These are phyloP conservation scores for Dioctria linearis DNA, from an alignment of 2,888 invertebrate species.

Conservation along the genomic window DNA sequence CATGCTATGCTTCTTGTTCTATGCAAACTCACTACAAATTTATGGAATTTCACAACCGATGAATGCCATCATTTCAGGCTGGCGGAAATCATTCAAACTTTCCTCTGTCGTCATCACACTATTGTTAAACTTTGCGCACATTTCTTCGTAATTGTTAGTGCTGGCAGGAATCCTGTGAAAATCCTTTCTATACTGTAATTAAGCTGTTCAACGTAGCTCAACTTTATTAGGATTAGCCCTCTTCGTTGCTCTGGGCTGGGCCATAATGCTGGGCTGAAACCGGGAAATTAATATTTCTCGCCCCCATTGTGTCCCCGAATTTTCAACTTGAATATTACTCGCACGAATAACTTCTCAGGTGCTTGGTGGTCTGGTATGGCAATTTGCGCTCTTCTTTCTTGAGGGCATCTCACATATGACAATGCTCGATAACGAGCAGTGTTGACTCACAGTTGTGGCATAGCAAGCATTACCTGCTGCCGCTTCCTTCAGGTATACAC, in stretches of 20 bases:
- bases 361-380: not conserved
- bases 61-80: constrained; percentile 7
- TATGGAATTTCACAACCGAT: constrained; percentile 18
- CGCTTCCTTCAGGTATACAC: not conserved
- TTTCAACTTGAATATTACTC: constrained; percentile 40
- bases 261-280: constrained; percentile 3
- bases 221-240: constrained; percentile 46
- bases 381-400: constrained; percentile 28
- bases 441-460: not conserved
- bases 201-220: constrained; percentile 38
- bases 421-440: constrained; percentile 25
- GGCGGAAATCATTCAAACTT: constrained; percentile 45
- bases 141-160: constrained; percentile 40
- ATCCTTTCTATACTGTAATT: constrained; percentile 41
- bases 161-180: constrained; percentile 28
- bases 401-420: constrained; percentile 26
- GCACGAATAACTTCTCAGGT: constrained; percentile 43
- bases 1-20: not conserved
- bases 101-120: constrained; percentile 21
- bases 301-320: constrained; percentile 33
- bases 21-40: constrained; percentile 13
- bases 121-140: constrained; percentile 34
- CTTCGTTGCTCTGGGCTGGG: not conserved
- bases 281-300: constrained; percentile 40
- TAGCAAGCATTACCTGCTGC: not conserved